A percentile compares a stretch with the other conserved stretches of the same genome.
Conservation (phyloP, 2,888 invertebrate genomes). For the Mythimna vitellina region DNA sequence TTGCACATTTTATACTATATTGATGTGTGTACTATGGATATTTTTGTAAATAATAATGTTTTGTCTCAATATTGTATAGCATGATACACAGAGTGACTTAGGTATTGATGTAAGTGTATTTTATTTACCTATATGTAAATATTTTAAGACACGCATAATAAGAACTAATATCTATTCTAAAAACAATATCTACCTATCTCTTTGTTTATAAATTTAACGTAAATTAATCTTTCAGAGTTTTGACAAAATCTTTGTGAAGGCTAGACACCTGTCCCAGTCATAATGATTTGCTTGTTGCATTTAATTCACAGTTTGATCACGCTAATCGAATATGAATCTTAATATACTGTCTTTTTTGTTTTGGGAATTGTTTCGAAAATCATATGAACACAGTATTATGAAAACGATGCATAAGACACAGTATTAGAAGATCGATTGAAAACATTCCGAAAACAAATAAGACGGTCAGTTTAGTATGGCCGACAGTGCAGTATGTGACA, state of each 20-base stretch:
- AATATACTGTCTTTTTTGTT: constrained; percentile 39
- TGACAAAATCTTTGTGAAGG: constrained; percentile 29
- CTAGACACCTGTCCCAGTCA: constrained; percentile 50
- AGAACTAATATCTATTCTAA: constrained; percentile 26
- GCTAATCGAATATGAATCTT: constrained; percentile 37
- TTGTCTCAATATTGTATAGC: constrained; percentile 63
- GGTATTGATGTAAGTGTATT: constrained; percentile 63
- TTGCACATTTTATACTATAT: constrained; percentile 66
- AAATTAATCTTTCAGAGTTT: constrained; percentile 33
- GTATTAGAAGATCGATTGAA: not conserved
- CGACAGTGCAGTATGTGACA: constrained; percentile 49
- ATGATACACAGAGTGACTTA: constrained; percentile 65
- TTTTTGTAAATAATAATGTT: constrained; percentile 62
- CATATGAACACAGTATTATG: not conserved
- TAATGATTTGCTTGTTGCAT: constrained; percentile 52
- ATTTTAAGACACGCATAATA: constrained; percentile 57
- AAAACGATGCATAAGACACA: not conserved
- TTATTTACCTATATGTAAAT: constrained; percentile 60
- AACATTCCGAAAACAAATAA: constrained; percentile 34
- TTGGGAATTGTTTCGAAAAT: constrained; percentile 33
- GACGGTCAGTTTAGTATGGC: constrained; percentile 14
- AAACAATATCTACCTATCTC: constrained; percentile 20
- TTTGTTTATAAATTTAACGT: constrained; percentile 32
- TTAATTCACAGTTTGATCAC: constrained; percentile 38
- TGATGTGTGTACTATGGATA: constrained; percentile 62